A percentile compares a stretch with the other conserved stretches of the same genome.
phyloP scores from a whole-genome alignment of 1,140 invertebrate genomes.

The Drepana arcuata region DNA sequence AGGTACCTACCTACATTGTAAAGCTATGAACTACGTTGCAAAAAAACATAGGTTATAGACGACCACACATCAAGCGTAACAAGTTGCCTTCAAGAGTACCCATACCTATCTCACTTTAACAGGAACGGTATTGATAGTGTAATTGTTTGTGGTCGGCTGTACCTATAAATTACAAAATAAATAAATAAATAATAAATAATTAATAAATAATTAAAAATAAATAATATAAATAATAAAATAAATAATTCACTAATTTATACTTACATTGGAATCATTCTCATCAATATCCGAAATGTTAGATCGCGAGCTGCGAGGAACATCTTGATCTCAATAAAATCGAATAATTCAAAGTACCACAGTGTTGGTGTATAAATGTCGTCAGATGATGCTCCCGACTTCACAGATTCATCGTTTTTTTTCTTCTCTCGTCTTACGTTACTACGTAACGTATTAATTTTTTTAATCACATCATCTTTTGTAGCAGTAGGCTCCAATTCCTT shows the following conservation, averaged over 20 bases:
- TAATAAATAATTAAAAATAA: too few relatives aligned
- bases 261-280: constrained; percentile 5
- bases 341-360: constrained; percentile 10
- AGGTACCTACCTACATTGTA: constrained; percentile 1
- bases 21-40: background rate
- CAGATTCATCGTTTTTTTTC: constrained; percentile 6
- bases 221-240: constrained; percentile 3
- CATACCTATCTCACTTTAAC: background rate
- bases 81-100: constrained; percentile 1
- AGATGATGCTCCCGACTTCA: constrained; percentile 7
- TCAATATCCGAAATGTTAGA: constrained; percentile 6
- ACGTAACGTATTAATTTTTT: constrained; percentile 11
- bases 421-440: constrained; percentile 8
- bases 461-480: constrained; percentile 7
- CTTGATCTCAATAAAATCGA: constrained; percentile 11
- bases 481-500: constrained; percentile 4
- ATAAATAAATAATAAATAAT: constrained; percentile 4
- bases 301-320: constrained; percentile 2
- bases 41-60: background rate
- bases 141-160: constrained; percentile 2
- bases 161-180: constrained; percentile 3
- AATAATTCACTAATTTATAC: constrained; percentile 6
- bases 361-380: constrained; percentile 7
- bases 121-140: background rate
- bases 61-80: constrained; percentile 1